Percentiles rank a stretch among this genome's conserved stretches.
These are phyloP conservation scores for Parotocinclus haroldoi DNA, from an alignment of 2,797 vertebrate species.

Conservation along the genomic window DNA sequence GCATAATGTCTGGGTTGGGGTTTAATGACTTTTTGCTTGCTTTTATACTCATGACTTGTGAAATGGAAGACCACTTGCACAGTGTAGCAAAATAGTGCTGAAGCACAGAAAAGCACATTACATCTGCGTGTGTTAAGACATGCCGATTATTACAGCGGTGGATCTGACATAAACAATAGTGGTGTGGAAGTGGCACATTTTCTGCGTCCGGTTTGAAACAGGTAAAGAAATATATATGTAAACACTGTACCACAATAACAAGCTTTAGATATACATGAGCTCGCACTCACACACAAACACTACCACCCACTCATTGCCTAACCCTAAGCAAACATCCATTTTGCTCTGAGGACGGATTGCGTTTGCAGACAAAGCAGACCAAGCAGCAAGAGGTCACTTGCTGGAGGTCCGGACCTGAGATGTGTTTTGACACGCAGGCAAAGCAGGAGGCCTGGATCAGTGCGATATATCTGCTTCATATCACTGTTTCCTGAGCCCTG, in stretches of 20 bases:
- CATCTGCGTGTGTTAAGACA: no score
- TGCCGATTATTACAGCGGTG: no score
- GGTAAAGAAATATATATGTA: constrained; percentile 5
- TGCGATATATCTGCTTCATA: constrained; percentile 56
- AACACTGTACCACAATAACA: constrained; percentile 24
- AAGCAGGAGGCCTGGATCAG: constrained; percentile 37
- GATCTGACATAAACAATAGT: no score
- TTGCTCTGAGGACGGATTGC: neutral
- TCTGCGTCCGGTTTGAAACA: no score
- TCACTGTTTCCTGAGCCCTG: constrained; percentile 48
- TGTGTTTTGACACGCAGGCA: constrained; percentile 58
- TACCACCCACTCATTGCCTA: constrained; percentile 4
- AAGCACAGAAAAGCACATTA: no score
- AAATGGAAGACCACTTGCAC: no score
- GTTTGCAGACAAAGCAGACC: constrained; percentile 24
- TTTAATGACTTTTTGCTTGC: no score
- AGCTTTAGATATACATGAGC: constrained; percentile 24
- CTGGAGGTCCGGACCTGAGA: constrained; percentile 57
- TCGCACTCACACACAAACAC: constrained; percentile 13
- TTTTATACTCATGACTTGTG: no score
- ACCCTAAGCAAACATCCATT: constrained; percentile 25
- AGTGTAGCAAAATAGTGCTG: no score
- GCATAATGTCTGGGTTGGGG: no score
- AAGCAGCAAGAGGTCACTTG: constrained; percentile 43
- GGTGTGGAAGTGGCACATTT: no score